Conservation (phyloP, 2,797 vertebrate species). For the Chelonia mydas region DNA sequence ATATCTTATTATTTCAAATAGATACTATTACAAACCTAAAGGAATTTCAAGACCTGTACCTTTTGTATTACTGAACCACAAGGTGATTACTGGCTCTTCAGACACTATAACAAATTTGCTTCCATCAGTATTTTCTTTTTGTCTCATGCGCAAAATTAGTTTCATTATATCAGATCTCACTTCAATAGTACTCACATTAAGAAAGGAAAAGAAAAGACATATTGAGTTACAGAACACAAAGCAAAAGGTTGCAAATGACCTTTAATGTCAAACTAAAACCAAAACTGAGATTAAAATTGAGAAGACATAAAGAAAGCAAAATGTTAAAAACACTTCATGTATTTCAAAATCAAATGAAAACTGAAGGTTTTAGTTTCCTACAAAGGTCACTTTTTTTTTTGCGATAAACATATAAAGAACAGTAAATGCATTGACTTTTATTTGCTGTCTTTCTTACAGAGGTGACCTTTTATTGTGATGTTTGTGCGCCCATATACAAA, state of each 20-base stretch:
- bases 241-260: background rate
- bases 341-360: background rate
- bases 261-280: background rate
- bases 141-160: background rate
- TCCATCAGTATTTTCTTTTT: background rate
- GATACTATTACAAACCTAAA: background rate
- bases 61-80: background rate
- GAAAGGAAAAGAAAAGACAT: background rate
- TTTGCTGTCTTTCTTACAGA: background rate
- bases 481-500: background rate
- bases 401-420: background rate
- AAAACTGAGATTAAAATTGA: background rate
- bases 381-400: background rate
- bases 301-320: background rate
- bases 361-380: background rate
- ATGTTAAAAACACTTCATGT: background rate
- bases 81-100: background rate
- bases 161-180: background rate
- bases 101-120: background rate
- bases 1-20: background rate
- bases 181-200: background rate
- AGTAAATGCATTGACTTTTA: background rate
- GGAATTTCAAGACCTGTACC: background rate
- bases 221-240: background rate
- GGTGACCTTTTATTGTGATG: background rate